Conservation (phyloP, 2,113 vertebrate genomes). For the Tauraco erythrolophus region DNA sequence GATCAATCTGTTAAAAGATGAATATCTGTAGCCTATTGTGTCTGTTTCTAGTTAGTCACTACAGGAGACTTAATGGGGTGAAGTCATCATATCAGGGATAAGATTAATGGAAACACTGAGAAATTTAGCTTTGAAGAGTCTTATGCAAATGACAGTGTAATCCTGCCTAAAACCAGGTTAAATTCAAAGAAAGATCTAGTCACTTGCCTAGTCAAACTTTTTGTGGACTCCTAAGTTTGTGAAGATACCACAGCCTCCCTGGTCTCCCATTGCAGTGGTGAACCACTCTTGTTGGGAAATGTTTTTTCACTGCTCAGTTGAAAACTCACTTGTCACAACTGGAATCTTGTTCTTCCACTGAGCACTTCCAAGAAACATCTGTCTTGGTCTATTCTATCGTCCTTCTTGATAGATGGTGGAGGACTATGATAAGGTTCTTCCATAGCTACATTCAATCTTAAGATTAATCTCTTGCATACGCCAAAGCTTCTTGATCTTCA, state of each 20-base stretch:
- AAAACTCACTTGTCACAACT: background rate
- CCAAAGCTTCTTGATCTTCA: background rate
- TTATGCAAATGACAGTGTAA: background rate
- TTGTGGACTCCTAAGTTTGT: background rate
- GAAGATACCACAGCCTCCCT: background rate
- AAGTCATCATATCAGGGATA: background rate
- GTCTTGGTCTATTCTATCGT: background rate
- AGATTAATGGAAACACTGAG: background rate
- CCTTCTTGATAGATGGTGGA: background rate
- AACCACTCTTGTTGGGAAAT: background rate
- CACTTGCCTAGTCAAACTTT: background rate
- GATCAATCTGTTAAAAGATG: background rate
- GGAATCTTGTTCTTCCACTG: background rate
- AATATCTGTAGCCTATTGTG: accelerated
- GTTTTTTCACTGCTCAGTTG: background rate
- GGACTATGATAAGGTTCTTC: background rate
- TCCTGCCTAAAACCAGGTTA: background rate
- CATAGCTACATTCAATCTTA: background rate
- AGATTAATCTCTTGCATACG: background rate
- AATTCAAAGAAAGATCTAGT: background rate
- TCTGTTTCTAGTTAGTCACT: background rate
- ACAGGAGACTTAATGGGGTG: accelerated
- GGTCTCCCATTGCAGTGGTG: background rate
- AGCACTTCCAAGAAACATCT: background rate
- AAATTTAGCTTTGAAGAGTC: background rate